These are phyloP conservation scores for Listronotus bonariensis DNA, from an alignment of 1,140 invertebrate genomes.

Conservation along the genomic window DNA sequence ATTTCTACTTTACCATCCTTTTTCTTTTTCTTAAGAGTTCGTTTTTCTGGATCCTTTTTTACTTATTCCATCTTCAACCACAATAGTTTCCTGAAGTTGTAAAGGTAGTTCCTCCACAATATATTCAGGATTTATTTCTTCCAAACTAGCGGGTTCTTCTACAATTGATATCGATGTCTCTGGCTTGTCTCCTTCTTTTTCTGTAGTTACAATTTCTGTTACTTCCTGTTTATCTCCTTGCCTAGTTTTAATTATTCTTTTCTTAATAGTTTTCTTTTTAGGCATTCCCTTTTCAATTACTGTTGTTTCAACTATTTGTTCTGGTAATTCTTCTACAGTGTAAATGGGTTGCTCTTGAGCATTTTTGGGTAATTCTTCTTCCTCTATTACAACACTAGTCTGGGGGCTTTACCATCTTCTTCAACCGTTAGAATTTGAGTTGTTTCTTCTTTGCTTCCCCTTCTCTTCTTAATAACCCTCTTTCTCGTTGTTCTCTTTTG, in stretches of 20 bases:
- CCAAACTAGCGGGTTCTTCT: conserved; percentile 38
- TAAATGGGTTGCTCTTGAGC: conserved; percentile 42
- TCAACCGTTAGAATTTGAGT: conserved; percentile 43
- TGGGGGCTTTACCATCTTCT: conserved; percentile 45
- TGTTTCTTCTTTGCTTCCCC: conserved; percentile 46
- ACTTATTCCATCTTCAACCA: conserved; percentile 26
- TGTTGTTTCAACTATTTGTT: conserved; percentile 50
- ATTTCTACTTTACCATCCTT: conserved; percentile 42
- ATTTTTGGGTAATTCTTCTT: conserved; percentile 54
- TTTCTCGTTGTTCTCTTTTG: conserved; percentile 51
- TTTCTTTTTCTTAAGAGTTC: conserved; percentile 49
- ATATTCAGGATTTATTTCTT: conserved; percentile 37
- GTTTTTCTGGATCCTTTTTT: conserved; percentile 52
- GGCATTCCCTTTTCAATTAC: conserved; percentile 53
- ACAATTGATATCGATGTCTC: conserved; percentile 40
- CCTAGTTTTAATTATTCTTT: conserved; percentile 48
- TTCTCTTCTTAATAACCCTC: conserved; percentile 46
- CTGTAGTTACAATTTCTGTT: conserved; percentile 47
- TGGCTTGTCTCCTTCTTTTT: conserved; percentile 44
- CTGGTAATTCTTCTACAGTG: conserved; percentile 51
- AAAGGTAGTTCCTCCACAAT: conserved; percentile 50
- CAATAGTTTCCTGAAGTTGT: conserved; percentile 50
- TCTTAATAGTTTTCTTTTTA: conserved; percentile 49
- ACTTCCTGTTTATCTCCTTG: conserved; percentile 45
- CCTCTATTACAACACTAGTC: conserved; percentile 45